phyloP scores from a whole-genome alignment of 2,888 invertebrate genomes.

The Euzetes globulus region DNA sequence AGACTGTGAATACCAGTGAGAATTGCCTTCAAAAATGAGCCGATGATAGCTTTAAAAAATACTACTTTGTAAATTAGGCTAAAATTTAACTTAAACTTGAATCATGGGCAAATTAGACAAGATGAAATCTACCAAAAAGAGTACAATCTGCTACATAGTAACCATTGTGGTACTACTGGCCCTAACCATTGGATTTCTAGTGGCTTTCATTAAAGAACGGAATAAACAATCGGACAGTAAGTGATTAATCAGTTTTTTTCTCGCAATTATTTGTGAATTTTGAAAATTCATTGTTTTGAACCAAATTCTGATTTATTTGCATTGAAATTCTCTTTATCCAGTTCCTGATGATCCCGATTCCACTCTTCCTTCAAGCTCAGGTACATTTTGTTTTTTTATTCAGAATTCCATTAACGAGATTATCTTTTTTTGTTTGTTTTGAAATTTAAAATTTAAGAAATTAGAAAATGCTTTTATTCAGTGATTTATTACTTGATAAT shows the following conservation, averaged over 20 bases:
- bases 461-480: no score
- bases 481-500: background rate
- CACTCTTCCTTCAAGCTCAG: no score
- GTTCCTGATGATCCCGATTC: no score
- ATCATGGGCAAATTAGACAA: constrained; percentile 8
- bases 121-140: background rate
- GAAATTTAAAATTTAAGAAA: no score
- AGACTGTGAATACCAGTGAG: background rate
- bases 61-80: background rate
- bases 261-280: no score
- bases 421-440: no score
- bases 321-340: no score
- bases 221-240: constrained; percentile 4
- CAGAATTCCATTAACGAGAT: no score
- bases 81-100: background rate
- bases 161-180: constrained; percentile 4
- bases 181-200: constrained; percentile 19
- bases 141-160: background rate
- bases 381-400: no score
- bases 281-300: no score
- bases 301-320: no score
- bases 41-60: background rate
- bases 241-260: background rate
- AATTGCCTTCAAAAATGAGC: no score
- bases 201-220: constrained; percentile 5